Conservation (phyloP, 2,113 vertebrate genomes). For the Sclerurus mexicanus region DNA sequence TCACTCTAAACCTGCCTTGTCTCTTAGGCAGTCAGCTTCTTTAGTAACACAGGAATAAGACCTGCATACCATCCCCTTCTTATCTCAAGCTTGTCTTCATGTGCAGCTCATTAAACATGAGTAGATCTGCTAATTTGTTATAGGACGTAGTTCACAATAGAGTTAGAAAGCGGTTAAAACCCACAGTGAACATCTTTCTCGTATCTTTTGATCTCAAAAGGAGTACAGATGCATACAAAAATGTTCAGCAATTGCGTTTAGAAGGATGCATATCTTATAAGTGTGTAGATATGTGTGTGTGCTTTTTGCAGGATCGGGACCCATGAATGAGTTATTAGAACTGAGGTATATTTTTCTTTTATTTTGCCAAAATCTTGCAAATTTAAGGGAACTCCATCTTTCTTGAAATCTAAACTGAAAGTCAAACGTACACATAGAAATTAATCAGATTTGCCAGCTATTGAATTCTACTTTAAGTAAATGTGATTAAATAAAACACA, state of each 20-base stretch:
- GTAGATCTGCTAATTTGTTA: background rate
- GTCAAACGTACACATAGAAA: background rate
- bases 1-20: background rate
- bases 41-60: background rate
- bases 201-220: background rate
- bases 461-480: background rate
- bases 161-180: background rate
- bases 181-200: background rate
- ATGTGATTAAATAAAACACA: background rate
- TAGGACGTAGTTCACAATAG: background rate
- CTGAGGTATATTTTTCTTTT: slow-evolving; percentile 25
- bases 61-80: background rate
- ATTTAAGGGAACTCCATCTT: background rate
- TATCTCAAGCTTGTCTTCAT: background rate
- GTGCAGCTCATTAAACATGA: background rate
- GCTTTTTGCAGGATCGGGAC: background rate
- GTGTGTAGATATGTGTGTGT: background rate
- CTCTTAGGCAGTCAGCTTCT: background rate
- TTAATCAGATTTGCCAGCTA: background rate
- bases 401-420: background rate
- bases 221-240: background rate
- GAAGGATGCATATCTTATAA: background rate
- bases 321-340: background rate
- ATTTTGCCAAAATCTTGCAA: background rate
- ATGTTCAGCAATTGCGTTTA: background rate